Base-by-base conservation (phyloP, 2,113 vertebrate species). In the Nycticebus coucang region DNA sequence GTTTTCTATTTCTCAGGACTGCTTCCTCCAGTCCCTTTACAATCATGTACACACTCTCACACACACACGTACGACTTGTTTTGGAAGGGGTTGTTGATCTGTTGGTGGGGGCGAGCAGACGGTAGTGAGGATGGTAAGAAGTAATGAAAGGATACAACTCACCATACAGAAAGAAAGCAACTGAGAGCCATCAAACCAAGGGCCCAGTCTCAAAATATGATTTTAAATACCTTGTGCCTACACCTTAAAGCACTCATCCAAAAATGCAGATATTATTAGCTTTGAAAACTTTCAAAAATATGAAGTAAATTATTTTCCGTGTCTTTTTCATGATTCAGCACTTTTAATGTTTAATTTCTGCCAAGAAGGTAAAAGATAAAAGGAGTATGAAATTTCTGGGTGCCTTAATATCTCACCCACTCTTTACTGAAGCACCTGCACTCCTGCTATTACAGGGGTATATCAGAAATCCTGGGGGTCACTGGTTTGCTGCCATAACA, bases 321-420 rank as follows among this genome's bases (percentile, higher is more conserved):
- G 21, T 75, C 71, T 95, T 89, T 97, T 95, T 86, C 75, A 86
- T 97, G 96, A 97, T 95, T 96, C 96, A 97, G 95, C 97, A 97
- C 94, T 97, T 96, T 94, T 60, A 71, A 85, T 59, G 53, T 45
- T n/a, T 93, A 86, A 93, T 97, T 96, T 84, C 74, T 92, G 33
- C 66, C 74, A 33, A n/a, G 71, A 94, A 96, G 89, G 89, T 79
- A 92, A 83, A 91, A 95, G 60, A 71, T 83, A 80, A 89, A 89
- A 60, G 33, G 19, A 35, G 21, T 86, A 50, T 87, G n/a, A n/a
- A n/a, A n/a, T 83, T 94, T 86, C 84, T 28, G 74, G 71, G 50
- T n/a, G 53, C n/a, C 72, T 88, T 55, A 53, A 69, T 79, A 72
- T 59, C 64, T 53, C 91, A 55, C 82, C 18, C 79, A 22, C 79